Base-by-base conservation (phyloP, 1,140 invertebrate species). In the Drosophila mauritiana region DNA sequence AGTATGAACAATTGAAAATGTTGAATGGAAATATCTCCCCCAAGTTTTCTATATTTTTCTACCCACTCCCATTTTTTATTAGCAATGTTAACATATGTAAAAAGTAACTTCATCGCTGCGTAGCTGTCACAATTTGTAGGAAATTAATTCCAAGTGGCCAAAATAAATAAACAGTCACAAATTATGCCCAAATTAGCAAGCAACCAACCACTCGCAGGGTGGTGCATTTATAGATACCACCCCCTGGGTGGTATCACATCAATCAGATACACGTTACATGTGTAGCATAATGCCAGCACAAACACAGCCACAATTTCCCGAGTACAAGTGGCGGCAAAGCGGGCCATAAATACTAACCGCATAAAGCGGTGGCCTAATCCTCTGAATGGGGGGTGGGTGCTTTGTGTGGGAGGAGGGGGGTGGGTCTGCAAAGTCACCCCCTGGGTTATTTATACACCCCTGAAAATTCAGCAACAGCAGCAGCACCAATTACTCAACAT, bases 151-250 rank as follows among this genome's bases (percentile, higher is more conserved):
- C 57, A 54, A 78, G 55, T 65, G 56, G 63, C 72, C 57, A 74
- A 90, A 89, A 89, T 80, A 90, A 89, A 89, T 80, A 89, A 89
- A 89, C 80, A 80, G 77, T 84, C 82, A 91, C 90, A 91, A 90
- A 90, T 91, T 91, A 91, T 91, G 82, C 74, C 82, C 90, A 91
- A 91, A 91, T 91, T 91, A 91, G 90, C 90, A 89, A 85, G 68
- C 83, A 91, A 52, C 34, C 73, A 85, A 81, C 82, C 81, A 81
- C 81, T 85, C 65, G 55, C 34, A 65, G 40, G 25, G 58, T 49
- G 75, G 77, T 31, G 25, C 48, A 40, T 3, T 13, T 5, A 27
- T 48, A 48, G 7, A 48, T 48, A 36, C 51, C 78, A 80, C 58
- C 43, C 78, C 56, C 65, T 34, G 25, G 55, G 39, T 39, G 53